Evolutionary conservation across 2,113 vertebrate species (phyloP).

Genomic region (Pterophyllum scalare): DNA sequence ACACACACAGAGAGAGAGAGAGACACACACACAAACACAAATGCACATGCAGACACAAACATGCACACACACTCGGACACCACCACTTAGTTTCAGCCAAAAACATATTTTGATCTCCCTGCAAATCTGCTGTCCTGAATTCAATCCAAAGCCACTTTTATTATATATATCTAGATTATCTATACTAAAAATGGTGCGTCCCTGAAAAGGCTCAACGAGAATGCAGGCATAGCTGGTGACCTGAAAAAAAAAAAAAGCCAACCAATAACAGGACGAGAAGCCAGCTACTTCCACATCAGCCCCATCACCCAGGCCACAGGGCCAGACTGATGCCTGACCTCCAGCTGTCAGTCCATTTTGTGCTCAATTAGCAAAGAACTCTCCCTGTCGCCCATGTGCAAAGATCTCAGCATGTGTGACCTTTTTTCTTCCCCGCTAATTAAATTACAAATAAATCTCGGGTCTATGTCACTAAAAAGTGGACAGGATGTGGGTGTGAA

Average conservation of each 20-base stretch:
- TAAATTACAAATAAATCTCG: constrained; percentile 65
- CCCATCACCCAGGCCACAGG: constrained; percentile 45
- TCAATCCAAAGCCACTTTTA: constrained; percentile 65
- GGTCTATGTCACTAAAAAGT: constrained; percentile 33
- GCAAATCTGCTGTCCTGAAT: constrained; percentile 57
- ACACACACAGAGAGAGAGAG: neutral
- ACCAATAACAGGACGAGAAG: constrained; percentile 48
- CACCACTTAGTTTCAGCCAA: constrained; percentile 29
- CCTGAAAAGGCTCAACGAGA: constrained; percentile 61
- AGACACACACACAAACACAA: neutral
- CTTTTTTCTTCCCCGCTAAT: constrained; percentile 61
- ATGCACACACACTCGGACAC: neutral
- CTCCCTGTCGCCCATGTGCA: constrained; percentile 41
- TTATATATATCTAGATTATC: constrained; percentile 68
- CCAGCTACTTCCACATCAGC: constrained; percentile 56
- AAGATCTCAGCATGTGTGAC: constrained; percentile 43
- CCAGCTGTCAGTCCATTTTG: constrained; percentile 73
- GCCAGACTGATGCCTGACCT: constrained; percentile 68
- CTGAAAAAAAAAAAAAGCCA: constrained; percentile 17
- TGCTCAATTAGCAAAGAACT: constrained; percentile 71
- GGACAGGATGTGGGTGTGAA: constrained; percentile 7
- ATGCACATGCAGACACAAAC: neutral
- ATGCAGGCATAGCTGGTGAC: constrained; percentile 33
- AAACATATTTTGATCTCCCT: constrained; percentile 55
- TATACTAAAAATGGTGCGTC: constrained; percentile 56